phyloP scores from a whole-genome alignment of 1,140 invertebrate genomes.

The Aphidius ervi region DNA sequence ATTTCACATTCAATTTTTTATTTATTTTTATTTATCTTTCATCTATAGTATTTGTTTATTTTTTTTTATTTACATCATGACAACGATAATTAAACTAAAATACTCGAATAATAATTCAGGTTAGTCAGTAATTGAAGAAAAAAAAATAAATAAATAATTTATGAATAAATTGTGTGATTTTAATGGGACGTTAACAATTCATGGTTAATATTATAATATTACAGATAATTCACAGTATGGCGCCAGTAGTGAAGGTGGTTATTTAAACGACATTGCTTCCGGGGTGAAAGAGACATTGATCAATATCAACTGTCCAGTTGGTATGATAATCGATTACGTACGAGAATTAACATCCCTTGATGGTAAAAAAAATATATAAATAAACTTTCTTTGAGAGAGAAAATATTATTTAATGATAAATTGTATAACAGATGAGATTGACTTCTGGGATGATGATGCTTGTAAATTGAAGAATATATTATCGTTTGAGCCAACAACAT shows the following conservation, averaged over 20 bases:
- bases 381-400: neutral
- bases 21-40: no score
- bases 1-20: neutral
- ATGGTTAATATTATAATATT: constrained; percentile 1
- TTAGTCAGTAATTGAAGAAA: neutral
- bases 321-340: constrained; percentile 36
- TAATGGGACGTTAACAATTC: constrained; percentile 4
- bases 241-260: no score
- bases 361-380: neutral
- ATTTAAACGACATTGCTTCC: constrained; percentile 11
- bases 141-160: neutral
- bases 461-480: constrained; percentile 15
- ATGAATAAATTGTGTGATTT: neutral
- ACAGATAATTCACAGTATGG: constrained; percentile 1
- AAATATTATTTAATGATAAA: neutral
- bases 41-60: neutral
- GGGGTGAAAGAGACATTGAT: constrained; percentile 29
- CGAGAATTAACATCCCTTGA: constrained; percentile 23
- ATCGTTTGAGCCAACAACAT: neutral
- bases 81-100: neutral
- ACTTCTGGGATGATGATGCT: constrained; percentile 25
- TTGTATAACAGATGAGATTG: constrained; percentile 22
- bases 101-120: neutral
- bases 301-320: constrained; percentile 38
- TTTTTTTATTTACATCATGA: neutral